Conservation (phyloP, 1,140 invertebrate species). For the Wiebesia pumilae region DNA sequence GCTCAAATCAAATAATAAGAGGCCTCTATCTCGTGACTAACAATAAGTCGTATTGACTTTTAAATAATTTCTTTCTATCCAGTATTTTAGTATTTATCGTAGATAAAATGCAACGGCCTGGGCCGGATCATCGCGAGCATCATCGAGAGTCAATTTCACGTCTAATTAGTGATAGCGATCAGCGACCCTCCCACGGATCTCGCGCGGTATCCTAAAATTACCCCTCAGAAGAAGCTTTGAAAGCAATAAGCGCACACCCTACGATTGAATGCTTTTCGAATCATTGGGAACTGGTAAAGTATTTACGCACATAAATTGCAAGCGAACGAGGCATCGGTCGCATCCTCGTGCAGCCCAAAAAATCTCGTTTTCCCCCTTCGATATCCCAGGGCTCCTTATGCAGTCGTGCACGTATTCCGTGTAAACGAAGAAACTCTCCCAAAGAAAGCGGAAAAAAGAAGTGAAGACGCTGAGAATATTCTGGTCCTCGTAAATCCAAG, state of each 20-base stretch:
- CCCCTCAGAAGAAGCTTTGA: no score
- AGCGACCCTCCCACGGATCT: background rate
- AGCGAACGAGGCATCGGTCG: no score
- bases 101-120: no score
- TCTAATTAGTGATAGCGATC: background rate
- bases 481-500: conserved; percentile 11
- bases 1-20: background rate
- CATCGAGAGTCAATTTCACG: background rate
- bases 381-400: background rate
- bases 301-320: background rate
- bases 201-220: no score
- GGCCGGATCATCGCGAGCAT: no score
- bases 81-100: background rate
- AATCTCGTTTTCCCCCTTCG: background rate
- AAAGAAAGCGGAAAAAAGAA: background rate
- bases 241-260: no score
- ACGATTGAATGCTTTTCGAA: no score
- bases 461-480: background rate
- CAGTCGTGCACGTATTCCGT: background rate
- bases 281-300: background rate
- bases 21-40: background rate
- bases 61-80: background rate
- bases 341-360: background rate
- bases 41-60: background rate
- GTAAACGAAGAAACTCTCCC: background rate